Evolutionary conservation across 2,797 vertebrate species (phyloP).

Genomic region (Australoheros facetus): DNA sequence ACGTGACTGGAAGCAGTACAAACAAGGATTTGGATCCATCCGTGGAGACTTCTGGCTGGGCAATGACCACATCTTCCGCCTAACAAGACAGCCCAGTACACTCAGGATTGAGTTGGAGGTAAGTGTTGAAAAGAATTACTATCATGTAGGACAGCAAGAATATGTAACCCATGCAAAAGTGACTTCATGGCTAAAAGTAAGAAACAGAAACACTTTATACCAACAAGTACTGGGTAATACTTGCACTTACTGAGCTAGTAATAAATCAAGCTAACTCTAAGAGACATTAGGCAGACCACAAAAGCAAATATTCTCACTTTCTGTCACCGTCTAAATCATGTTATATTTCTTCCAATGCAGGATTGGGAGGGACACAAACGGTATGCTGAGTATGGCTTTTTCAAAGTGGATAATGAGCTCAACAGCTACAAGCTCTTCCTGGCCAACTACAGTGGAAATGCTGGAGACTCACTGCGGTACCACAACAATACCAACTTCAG

Average conservation of each 20-base stretch:
- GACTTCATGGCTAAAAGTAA: constrained; percentile 15
- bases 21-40: constrained; percentile 91
- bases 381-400: constrained; percentile 89
- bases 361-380: constrained; percentile 91
- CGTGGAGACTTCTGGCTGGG: constrained; percentile 98
- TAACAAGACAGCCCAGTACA: constrained; percentile 88
- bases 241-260: background rate
- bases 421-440: constrained; percentile 96
- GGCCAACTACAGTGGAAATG: constrained; percentile 90
- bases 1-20: constrained; percentile 96
- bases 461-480: constrained; percentile 90
- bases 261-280: constrained; percentile 32
- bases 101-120: constrained; percentile 95
- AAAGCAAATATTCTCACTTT: constrained; percentile 12
- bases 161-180: constrained; percentile 12
- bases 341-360: constrained; percentile 73
- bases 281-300: background rate
- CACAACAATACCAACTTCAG: constrained; percentile 99
- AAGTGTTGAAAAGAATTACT: constrained; percentile 38
- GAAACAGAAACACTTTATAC: constrained; percentile 9
- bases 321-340: constrained; percentile 26
- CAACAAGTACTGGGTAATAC: background rate
- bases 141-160: constrained; percentile 1
- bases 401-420: constrained; percentile 87
- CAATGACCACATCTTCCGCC: constrained; percentile 93